These are phyloP conservation scores for Caenorhabditis afra DNA, from an alignment of 2,888 invertebrate species.

Conservation along the genomic window DNA sequence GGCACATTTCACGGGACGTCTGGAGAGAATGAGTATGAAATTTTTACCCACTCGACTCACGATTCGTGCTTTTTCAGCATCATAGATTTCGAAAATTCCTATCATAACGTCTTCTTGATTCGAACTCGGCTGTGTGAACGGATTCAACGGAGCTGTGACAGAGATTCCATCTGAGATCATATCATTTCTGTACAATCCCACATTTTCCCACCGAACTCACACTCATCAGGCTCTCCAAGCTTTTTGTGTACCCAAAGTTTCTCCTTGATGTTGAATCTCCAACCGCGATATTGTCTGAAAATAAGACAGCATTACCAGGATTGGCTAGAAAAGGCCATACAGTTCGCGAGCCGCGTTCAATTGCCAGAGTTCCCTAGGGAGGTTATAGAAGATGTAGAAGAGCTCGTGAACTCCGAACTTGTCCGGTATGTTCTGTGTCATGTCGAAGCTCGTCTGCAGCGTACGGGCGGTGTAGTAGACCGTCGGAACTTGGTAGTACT, in stretches of 20 bases:
- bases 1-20: slow-evolving; percentile 41
- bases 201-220: slow-evolving; percentile 6
- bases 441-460: slow-evolving; percentile 32
- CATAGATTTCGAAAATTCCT: slow-evolving; percentile 51
- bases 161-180: neutral
- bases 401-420: slow-evolving; percentile 50
- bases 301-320: neutral
- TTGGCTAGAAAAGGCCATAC: slow-evolving; percentile 8
- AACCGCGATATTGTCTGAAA: slow-evolving; percentile 51
- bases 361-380: slow-evolving; percentile 55
- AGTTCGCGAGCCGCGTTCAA: slow-evolving; percentile 55
- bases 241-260: slow-evolving; percentile 44
- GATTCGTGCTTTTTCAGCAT: slow-evolving; percentile 47
- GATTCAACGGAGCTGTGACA: slow-evolving; percentile 1
- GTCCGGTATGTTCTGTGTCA: slow-evolving; percentile 40
- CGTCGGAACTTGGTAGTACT: slow-evolving; percentile 40
- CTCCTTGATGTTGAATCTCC: slow-evolving; percentile 48
- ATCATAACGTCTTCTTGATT: slow-evolving; percentile 24
- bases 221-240: slow-evolving; percentile 27
- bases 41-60: slow-evolving; percentile 16
- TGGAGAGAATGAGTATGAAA: neutral
- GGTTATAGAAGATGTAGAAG: slow-evolving; percentile 58
- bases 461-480: slow-evolving; percentile 50
- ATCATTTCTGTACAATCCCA: neutral
- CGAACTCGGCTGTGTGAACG: slow-evolving; percentile 10